Conservation (phyloP, 2,797 vertebrate species). For the Falco berigora region DNA sequence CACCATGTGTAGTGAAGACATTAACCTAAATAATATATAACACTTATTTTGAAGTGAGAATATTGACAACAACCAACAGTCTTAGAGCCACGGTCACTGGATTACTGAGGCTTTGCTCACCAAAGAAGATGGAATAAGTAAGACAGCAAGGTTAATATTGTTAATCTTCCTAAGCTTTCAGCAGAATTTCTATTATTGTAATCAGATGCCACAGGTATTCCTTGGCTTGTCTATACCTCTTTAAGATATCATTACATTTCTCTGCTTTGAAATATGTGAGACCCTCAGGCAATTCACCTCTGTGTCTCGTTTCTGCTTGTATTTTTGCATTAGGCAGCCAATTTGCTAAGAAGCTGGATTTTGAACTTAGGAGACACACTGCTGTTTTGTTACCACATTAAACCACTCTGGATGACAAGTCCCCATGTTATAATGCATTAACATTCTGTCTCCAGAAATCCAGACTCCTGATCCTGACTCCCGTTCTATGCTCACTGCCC, state of each 20-base stretch:
- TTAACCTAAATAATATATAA: background rate
- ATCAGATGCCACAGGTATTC: conserved; percentile 48
- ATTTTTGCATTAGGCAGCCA: conserved; percentile 13
- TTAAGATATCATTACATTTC: conserved; percentile 62
- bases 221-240: conserved; percentile 34
- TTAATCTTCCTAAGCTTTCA: conserved; percentile 29
- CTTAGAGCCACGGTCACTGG: background rate
- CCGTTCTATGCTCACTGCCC: background rate
- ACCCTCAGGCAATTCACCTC: conserved; percentile 49
- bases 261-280: conserved; percentile 61
- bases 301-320: conserved; percentile 51
- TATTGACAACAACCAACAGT: background rate
- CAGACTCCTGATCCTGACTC: background rate
- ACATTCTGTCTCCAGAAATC: background rate
- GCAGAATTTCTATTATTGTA: conserved; percentile 47
- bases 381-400: background rate
- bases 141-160: background rate
- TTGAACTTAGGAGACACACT: background rate
- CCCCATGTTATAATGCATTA: background rate
- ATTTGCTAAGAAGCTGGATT: background rate
- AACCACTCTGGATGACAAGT: background rate
- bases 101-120: background rate
- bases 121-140: background rate
- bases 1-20: background rate
- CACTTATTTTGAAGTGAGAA: background rate